A percentile compares a stretch with the other conserved stretches of the same genome.
Conservation (phyloP, 1,140 invertebrate species). For the Theocolax elegans region DNA sequence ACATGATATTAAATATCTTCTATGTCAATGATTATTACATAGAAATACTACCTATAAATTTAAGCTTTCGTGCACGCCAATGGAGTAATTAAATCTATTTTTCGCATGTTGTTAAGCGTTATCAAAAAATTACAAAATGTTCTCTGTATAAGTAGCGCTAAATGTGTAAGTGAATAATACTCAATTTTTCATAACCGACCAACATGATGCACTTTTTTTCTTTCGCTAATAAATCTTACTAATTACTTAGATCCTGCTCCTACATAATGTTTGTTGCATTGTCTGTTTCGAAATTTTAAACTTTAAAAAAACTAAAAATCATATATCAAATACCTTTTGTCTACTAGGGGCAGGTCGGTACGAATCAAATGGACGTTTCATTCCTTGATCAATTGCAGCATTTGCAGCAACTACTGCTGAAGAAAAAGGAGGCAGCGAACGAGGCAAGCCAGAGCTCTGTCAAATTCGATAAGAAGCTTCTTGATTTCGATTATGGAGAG, state of each 20-base stretch:
- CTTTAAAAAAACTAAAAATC: conserved; percentile 2
- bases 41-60: too few relatives aligned
- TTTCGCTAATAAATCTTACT: too few relatives aligned
- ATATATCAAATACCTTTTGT: conserved; percentile 37
- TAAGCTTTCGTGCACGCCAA: too few relatives aligned
- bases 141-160: too few relatives aligned
- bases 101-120: too few relatives aligned
- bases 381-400: conserved; percentile 72
- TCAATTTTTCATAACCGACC: too few relatives aligned
- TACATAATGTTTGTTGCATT: conserved; percentile 20
- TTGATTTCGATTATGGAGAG: conserved; percentile 88
- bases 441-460: conserved; percentile 63
- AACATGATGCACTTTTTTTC: too few relatives aligned
- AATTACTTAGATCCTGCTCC: conserved; percentile 31
- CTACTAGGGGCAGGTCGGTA: conserved; percentile 57
- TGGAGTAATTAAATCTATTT: too few relatives aligned
- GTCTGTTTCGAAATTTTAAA: not conserved
- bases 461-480: conserved; percentile 80
- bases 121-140: too few relatives aligned
- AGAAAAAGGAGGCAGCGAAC: conserved; percentile 65
- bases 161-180: too few relatives aligned
- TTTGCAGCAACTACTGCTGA: conserved; percentile 71
- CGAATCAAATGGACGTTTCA: conserved; percentile 59
- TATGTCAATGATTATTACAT: too few relatives aligned
- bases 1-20: too few relatives aligned